These are phyloP conservation scores for Temnothorax rugatulus DNA, from an alignment of 2,888 invertebrate species.

Conservation along the genomic window DNA sequence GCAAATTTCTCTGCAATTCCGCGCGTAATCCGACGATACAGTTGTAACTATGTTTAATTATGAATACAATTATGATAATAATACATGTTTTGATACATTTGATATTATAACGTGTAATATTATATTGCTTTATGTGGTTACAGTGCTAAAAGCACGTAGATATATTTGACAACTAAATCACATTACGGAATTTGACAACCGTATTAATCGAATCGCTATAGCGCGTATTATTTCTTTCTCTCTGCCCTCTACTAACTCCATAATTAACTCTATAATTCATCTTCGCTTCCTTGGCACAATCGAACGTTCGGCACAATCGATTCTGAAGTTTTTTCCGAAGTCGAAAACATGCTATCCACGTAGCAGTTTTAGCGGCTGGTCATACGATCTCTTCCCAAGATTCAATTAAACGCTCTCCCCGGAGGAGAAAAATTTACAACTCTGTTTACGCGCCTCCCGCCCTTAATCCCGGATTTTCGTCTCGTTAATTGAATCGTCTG, in stretches of 20 bases:
- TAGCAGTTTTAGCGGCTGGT: conserved; percentile 28
- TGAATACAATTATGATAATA: conserved; percentile 1
- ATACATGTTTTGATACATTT: neutral
- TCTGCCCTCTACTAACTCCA: neutral
- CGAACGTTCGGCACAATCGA: conserved; percentile 35
- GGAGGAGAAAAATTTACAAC: conserved; percentile 79
- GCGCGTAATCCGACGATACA: neutral
- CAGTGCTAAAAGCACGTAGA: neutral
- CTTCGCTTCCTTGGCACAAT: conserved; percentile 21
- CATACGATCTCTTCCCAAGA: conserved; percentile 49
- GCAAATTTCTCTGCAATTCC: conserved; percentile 20
- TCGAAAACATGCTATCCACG: conserved; percentile 46
- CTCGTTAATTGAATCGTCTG: conserved; percentile 72
- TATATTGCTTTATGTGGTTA: neutral
- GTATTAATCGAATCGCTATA: neutral
- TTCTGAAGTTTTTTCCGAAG: conserved; percentile 15
- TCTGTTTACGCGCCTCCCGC: conserved; percentile 78
- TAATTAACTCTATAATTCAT: conserved; percentile 18
- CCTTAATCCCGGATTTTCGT: conserved; percentile 62
- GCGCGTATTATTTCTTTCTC: neutral
- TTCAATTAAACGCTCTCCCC: conserved; percentile 76
- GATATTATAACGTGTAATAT: conserved; percentile 1
- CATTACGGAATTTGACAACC: neutral
- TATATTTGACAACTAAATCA: conserved; percentile 18
- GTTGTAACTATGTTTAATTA: conserved; percentile 28